These are phyloP conservation scores for Rissa tridactyla DNA, from an alignment of 2,113 vertebrate genomes.

Conservation along the genomic window DNA sequence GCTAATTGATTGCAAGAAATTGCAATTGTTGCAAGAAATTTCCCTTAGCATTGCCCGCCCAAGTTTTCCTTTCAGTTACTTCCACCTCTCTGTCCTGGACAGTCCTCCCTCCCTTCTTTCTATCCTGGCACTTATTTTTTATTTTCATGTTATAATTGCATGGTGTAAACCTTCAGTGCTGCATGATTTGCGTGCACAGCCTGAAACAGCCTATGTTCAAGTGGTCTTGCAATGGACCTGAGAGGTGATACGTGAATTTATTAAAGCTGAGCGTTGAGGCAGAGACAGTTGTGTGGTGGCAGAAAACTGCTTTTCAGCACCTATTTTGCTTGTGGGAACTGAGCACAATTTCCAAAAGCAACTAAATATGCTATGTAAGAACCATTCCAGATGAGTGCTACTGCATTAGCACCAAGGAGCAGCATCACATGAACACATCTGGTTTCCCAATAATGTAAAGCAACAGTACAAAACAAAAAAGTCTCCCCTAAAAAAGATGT, in stretches of 20 bases:
- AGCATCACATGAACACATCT: background rate
- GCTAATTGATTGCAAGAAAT: background rate
- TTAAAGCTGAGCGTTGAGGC: background rate
- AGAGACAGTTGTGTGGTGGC: background rate
- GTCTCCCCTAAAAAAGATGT: background rate
- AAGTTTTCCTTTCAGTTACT: background rate
- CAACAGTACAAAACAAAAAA: background rate
- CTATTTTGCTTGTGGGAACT: background rate
- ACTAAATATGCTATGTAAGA: background rate
- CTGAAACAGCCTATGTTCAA: background rate
- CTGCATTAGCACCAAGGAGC: background rate
- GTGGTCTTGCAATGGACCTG: background rate
- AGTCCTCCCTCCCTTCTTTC: background rate
- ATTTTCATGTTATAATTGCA: background rate
- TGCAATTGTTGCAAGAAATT: background rate
- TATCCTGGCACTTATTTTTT: background rate
- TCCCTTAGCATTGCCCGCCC: background rate
- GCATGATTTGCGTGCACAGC: background rate
- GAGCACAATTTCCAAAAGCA: background rate
- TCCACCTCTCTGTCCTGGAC: background rate
- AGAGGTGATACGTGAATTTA: background rate
- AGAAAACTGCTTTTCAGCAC: background rate
- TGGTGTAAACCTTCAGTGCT: no score
- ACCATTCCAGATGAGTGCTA: background rate
- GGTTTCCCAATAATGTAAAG: background rate